Base-by-base conservation (phyloP, 2,113 vertebrate species). In the Crotalus helleri region DNA sequence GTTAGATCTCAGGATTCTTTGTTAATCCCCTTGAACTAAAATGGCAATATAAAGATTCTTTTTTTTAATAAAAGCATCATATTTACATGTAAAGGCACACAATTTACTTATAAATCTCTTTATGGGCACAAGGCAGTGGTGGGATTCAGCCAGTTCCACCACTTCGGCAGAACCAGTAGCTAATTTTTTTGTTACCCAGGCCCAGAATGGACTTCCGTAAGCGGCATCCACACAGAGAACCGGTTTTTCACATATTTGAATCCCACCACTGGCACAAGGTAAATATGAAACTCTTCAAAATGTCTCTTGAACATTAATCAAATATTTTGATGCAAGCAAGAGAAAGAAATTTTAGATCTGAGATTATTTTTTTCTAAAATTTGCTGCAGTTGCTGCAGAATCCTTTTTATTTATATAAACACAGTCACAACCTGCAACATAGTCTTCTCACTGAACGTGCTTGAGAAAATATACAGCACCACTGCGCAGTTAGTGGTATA, bases 401-500 rank as follows among this genome's bases (percentile, higher is more conserved):
- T 29, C 91, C 9, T 44, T 91, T 23, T n/a, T 91, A 85, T 51
- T 59, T 2, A 44, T 1, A 87, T 81, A 61, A 19, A 91, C 93
- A 92, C 9, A 61, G 13, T 46, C 90, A 93, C 85, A 9, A 11
- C 69, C 92, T 64, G 93, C 58, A 81, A 92, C 33, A 92, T 33
- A 90, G 55, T 0, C 86, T 81, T 85, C 54, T 85, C 91, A 59
- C 92, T 95, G 94, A 93, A 29, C 69, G 81, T 92, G 23, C 44
- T 85, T 91, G 54, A 24, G 91, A 92, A 51, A 39, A 69, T 90
- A 92, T 87, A 69, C 13, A 69, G 12, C n/a, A 94, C 17, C 57
- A 49, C 53, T 92, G 59, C 74, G 39, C 81, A 87, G 58, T 58
- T 87, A 90, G 90, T 69, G 29, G 64, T 33, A 33, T 69, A 69